Conservation (phyloP, 2,888 invertebrate genomes). For the Athalia cordata region DNA sequence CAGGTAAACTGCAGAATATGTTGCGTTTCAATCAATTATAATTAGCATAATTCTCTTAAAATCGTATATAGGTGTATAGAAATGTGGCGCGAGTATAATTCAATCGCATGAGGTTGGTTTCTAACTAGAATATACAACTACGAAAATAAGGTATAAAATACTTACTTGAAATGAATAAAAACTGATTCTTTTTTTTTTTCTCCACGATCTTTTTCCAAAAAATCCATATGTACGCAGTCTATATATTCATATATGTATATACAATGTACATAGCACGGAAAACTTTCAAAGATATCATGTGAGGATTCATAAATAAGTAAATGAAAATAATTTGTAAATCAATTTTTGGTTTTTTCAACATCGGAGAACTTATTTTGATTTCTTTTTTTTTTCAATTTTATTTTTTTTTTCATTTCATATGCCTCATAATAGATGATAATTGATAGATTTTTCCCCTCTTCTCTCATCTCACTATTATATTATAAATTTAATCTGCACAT, state of each 20-base stretch:
- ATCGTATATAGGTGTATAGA: background rate
- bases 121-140: background rate
- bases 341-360: background rate
- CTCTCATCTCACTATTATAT: background rate
- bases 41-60: too few relatives aligned
- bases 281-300: constrained; percentile 26
- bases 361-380: too few relatives aligned
- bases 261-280: background rate
- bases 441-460: too few relatives aligned
- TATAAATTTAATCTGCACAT: background rate
- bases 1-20: too few relatives aligned
- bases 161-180: constrained; percentile 29
- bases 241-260: background rate
- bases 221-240: background rate
- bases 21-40: too few relatives aligned
- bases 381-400: too few relatives aligned
- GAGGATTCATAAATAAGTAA: background rate
- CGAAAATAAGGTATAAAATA: constrained; percentile 26
- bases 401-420: too few relatives aligned
- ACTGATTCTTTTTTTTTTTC: too few relatives aligned
- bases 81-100: constrained; percentile 10
- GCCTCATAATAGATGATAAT: too few relatives aligned
- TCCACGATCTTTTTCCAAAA: background rate
- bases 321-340: background rate
- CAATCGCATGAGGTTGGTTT: background rate